phyloP scores from a whole-genome alignment of 2,113 vertebrate genomes.

The Tragulus kanchil region DNA sequence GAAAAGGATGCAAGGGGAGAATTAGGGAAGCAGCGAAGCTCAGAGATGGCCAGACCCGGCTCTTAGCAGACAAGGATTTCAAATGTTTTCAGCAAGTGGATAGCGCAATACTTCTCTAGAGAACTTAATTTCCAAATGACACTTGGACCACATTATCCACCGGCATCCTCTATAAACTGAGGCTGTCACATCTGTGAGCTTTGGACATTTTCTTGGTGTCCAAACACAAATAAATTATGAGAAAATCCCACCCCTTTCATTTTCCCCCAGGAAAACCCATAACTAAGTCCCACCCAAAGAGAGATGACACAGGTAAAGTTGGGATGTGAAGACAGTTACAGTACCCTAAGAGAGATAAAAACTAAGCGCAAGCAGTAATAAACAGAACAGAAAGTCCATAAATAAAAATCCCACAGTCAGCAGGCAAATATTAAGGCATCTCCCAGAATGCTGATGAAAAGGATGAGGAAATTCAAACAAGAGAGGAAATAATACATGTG shows the following conservation, averaged over 20 bases:
- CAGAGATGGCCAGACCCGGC: background rate
- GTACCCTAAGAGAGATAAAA: background rate
- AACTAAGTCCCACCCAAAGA: background rate
- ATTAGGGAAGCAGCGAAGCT: background rate
- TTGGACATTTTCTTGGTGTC: background rate
- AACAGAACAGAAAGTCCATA: background rate
- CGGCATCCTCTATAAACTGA: background rate
- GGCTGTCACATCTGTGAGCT: too few relatives aligned
- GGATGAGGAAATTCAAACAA: conserved; percentile 11
- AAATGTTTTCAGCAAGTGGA: background rate
- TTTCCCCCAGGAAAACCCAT: background rate
- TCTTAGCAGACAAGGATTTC: background rate
- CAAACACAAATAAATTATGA: background rate
- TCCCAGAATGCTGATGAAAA: background rate
- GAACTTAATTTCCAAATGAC: background rate
- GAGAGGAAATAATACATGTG: background rate
- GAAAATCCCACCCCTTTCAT: background rate
- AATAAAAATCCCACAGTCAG: background rate
- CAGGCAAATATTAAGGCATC: background rate
- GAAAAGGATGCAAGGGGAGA: background rate
- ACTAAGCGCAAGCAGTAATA: background rate
- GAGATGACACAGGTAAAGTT: background rate
- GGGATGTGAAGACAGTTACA: background rate
- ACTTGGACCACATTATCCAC: background rate
- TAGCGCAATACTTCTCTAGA: background rate